These are phyloP conservation scores for Parnassius smintheus DNA, from an alignment of 2,888 invertebrate genomes.

Conservation along the genomic window DNA sequence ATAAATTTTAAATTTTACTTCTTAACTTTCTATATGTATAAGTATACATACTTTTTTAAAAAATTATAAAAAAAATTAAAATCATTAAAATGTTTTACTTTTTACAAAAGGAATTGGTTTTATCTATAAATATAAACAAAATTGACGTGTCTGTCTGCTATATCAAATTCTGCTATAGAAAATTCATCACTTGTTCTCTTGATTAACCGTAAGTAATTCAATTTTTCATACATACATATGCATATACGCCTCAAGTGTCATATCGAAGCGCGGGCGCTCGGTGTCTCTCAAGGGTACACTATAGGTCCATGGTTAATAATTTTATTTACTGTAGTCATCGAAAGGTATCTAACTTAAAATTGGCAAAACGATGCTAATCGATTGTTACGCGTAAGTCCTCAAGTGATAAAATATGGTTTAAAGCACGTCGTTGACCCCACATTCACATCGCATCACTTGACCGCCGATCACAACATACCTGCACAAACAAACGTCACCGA, in stretches of 20 bases:
- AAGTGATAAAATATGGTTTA: slow-evolving; percentile 26
- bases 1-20: no score
- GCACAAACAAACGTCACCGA: slow-evolving; percentile 79
- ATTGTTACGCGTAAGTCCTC: slow-evolving; percentile 20
- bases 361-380: slow-evolving; percentile 10
- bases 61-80: no score
- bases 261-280: slow-evolving; percentile 46
- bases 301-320: slow-evolving; percentile 51
- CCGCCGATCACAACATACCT: slow-evolving; percentile 78
- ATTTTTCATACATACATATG: slow-evolving; percentile 51
- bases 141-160: no score
- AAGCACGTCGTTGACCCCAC: slow-evolving; percentile 53
- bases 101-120: no score
- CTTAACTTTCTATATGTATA: no score
- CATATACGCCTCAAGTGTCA: slow-evolving; percentile 66
- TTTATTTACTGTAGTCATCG: slow-evolving; percentile 26
- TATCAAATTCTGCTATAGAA: no score
- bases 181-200: neutral
- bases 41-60: no score
- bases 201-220: slow-evolving; percentile 20
- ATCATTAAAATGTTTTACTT: no score
- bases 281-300: slow-evolving; percentile 46
- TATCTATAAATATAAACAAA: no score
- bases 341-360: slow-evolving; percentile 24
- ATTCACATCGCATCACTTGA: slow-evolving; percentile 68